These are phyloP conservation scores for Itoplectis maculator DNA, from an alignment of 2,888 invertebrate species.

Conservation along the genomic window DNA sequence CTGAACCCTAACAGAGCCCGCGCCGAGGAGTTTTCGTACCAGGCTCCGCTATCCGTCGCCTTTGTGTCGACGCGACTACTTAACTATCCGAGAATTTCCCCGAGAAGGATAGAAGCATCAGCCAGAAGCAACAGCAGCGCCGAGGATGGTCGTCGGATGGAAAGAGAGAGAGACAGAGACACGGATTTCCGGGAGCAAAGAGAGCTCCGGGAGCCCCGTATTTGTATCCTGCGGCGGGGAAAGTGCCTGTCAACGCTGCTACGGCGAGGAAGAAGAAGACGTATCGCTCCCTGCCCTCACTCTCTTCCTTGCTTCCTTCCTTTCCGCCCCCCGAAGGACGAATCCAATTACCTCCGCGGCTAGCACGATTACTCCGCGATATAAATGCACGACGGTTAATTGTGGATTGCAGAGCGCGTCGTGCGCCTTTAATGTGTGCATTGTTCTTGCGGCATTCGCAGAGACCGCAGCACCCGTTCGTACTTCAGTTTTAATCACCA, in stretches of 20 bases:
- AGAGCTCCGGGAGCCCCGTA: constrained; percentile 10
- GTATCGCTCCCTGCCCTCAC: constrained; percentile 38
- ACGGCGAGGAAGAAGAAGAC: constrained; percentile 45
- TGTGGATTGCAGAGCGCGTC: constrained; percentile 9
- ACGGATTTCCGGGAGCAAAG: constrained; percentile 45
- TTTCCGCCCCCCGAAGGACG: constrained; percentile 31
- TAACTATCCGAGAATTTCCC: constrained; percentile 33
- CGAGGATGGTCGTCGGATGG: constrained; percentile 19
- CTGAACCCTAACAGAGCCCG: constrained; percentile 44
- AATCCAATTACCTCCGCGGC: constrained; percentile 58
- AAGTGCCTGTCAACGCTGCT: constrained; percentile 57
- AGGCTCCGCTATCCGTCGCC: constrained; percentile 42
- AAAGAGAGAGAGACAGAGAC: constrained; percentile 49
- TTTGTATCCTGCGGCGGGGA: constrained; percentile 39
- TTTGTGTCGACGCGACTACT: constrained; percentile 48
- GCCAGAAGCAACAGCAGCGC: constrained; percentile 19
- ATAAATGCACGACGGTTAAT: constrained; percentile 46
- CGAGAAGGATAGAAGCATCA: constrained; percentile 1
- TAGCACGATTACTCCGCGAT: constrained; percentile 41
- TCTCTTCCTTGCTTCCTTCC: constrained; percentile 31
- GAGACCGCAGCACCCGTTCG: neutral
- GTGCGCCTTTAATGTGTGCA: neutral
- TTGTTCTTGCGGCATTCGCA: neutral
- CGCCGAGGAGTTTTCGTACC: constrained; percentile 51
- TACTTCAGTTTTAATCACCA: neutral